These are phyloP conservation scores for Epinotia nisella DNA, from an alignment of 2,888 invertebrate genomes.

Conservation along the genomic window DNA sequence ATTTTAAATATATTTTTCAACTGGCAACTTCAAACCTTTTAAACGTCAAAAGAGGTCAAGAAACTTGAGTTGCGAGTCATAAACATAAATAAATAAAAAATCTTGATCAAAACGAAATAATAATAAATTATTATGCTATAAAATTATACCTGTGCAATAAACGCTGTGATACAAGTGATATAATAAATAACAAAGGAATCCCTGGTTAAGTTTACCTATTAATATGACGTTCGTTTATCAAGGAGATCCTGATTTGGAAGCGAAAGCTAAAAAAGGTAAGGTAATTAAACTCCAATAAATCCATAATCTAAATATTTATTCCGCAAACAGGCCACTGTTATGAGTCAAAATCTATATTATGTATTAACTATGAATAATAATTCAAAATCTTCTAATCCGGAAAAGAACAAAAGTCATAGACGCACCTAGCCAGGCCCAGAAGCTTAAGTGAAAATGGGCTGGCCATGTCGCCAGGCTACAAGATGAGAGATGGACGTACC, in stretches of 20 bases:
- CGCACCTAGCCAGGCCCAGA: no score
- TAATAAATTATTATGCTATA: not conserved
- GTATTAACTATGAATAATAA: no score
- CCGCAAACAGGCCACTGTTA: no score
- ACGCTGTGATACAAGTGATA: not conserved
- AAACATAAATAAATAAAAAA: not conserved
- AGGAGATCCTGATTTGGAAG: conserved; percentile 87
- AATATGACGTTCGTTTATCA: conserved; percentile 77
- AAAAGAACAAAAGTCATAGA: no score
- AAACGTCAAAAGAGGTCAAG: conserved; percentile 15
- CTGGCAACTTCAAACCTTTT: not conserved
- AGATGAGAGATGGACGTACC: no score
- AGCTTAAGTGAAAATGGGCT: no score
- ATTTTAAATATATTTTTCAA: not conserved
- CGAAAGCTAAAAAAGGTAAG: conserved; percentile 89
- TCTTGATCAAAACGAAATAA: not conserved
- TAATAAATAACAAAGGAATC: not conserved
- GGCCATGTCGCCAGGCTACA: no score
- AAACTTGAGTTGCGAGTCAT: not conserved
- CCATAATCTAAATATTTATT: no score
- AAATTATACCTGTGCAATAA: not conserved
- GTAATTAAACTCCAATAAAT: no score
- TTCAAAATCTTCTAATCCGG: no score
- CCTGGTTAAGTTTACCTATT: not conserved
- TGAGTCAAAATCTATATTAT: no score